Evolutionary conservation across 2,888 invertebrate species (phyloP).

Genomic region (Pandemis cinnamomeana): DNA sequence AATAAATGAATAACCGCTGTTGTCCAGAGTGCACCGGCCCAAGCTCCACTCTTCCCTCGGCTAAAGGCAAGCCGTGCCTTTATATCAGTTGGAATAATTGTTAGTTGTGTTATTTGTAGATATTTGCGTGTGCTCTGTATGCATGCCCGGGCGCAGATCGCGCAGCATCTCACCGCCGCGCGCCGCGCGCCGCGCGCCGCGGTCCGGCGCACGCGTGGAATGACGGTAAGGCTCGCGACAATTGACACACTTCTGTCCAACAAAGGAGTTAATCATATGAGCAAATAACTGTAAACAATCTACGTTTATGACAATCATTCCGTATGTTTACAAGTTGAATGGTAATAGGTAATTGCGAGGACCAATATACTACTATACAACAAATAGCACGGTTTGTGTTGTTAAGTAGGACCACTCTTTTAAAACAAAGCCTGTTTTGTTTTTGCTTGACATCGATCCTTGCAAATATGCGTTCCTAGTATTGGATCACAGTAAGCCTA

Average conservation of each 20-base stretch:
- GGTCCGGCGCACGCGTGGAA: conserved; percentile 55
- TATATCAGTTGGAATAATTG: neutral
- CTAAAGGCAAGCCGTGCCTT: no score
- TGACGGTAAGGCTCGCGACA: conserved; percentile 43
- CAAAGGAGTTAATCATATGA: conserved; percentile 40
- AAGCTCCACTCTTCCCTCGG: no score
- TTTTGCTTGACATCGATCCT: neutral
- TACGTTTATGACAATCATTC: conserved; percentile 6
- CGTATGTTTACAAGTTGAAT: neutral
- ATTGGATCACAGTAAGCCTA: neutral
- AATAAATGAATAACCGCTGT: no score
- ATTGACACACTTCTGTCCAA: conserved; percentile 44
- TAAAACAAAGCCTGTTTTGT: neutral
- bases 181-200: conserved; percentile 50
- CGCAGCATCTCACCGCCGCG: conserved; percentile 45
- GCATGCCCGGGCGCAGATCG: conserved; percentile 7
- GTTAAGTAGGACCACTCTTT: neutral
- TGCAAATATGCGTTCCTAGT: neutral
- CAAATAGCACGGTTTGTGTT: neutral
- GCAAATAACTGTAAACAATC: conserved; percentile 29
- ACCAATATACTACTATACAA: neutral
- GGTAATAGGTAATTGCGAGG: neutral
- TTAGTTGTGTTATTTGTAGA: neutral
- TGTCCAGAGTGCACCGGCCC: no score
- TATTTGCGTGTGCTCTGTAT: neutral